Percentiles rank a stretch among this genome's conserved stretches.
phyloP scores from a whole-genome alignment of 1,140 invertebrate genomes.

The Drosophila micromelanica region DNA sequence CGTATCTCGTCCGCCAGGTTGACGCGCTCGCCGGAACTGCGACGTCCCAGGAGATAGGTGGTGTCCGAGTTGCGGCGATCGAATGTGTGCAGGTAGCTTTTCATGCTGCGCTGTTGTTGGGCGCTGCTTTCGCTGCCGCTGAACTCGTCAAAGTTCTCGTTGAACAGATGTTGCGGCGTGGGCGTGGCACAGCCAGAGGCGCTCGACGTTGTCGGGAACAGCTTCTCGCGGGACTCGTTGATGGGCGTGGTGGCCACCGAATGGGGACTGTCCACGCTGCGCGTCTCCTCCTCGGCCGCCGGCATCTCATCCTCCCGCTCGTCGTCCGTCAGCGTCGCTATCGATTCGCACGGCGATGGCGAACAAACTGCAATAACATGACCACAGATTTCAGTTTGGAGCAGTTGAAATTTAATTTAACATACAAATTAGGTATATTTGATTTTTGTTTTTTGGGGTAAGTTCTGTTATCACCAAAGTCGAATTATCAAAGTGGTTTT shows the following conservation, averaged over 20 bases:
- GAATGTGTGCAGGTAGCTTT: slow-evolving; percentile 85
- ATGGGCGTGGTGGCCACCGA: slow-evolving; percentile 77
- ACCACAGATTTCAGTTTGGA: background rate
- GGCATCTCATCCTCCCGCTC: slow-evolving; percentile 63
- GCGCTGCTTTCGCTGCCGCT: slow-evolving; percentile 62
- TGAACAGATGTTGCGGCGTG: slow-evolving; percentile 76
- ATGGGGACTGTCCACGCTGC: slow-evolving; percentile 58
- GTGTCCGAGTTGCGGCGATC: slow-evolving; percentile 91
- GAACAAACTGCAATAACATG: slow-evolving; percentile 87
- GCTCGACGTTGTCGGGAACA: slow-evolving; percentile 49
- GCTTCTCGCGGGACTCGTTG: slow-evolving; percentile 77
- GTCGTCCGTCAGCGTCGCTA: slow-evolving; percentile 87
- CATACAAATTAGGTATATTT: slow-evolving; percentile 37
- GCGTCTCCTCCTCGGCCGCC: slow-evolving; percentile 49
- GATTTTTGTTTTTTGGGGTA: background rate
- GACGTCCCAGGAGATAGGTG: slow-evolving; percentile 85
- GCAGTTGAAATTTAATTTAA: background rate
- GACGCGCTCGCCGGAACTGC: slow-evolving; percentile 85
- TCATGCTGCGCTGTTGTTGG: slow-evolving; percentile 76
- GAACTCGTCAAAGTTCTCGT: slow-evolving; percentile 75
- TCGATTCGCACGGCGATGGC: slow-evolving; percentile 90
- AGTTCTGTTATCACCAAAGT: background rate
- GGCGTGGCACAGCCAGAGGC: slow-evolving; percentile 59
- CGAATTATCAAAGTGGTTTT: slow-evolving; percentile 9
- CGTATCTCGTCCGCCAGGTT: slow-evolving; percentile 92